Evolutionary conservation across 2,888 invertebrate genomes (phyloP).

Genomic region (Pandemis heparana): DNA sequence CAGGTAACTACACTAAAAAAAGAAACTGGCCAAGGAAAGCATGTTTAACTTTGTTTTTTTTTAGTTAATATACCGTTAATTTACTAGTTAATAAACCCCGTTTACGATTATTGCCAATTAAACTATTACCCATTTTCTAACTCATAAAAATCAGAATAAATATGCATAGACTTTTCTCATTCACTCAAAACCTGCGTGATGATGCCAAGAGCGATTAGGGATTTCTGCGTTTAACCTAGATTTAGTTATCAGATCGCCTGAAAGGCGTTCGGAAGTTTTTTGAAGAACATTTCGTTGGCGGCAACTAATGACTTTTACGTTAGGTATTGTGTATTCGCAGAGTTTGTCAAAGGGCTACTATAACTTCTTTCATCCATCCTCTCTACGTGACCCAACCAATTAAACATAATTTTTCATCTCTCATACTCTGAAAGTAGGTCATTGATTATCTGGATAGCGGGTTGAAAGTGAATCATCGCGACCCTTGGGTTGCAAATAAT

Average conservation of each 20-base stretch:
- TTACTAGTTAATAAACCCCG: background rate
- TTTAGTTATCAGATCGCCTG: conserved; percentile 28
- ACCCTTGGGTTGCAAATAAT: too few relatives aligned
- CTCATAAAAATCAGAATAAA: background rate
- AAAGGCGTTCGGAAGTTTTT: background rate
- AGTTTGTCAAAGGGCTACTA: background rate
- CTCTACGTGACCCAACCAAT: too few relatives aligned
- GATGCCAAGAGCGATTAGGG: conserved; percentile 18
- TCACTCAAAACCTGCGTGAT: conserved; percentile 10
- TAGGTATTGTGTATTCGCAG: background rate
- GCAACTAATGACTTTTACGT: too few relatives aligned
- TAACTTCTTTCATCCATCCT: too few relatives aligned
- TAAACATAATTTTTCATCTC: too few relatives aligned
- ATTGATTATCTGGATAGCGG: too few relatives aligned
- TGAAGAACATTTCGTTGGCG: background rate
- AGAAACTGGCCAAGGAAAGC: too few relatives aligned
- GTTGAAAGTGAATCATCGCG: too few relatives aligned
- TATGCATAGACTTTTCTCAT: background rate
- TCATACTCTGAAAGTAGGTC: too few relatives aligned
- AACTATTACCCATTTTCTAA: background rate
- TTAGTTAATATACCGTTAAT: too few relatives aligned
- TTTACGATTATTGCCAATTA: background rate
- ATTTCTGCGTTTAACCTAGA: conserved; percentile 27
- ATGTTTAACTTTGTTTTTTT: too few relatives aligned
- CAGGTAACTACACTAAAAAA: too few relatives aligned